These are phyloP conservation scores for Phaenicophaeus curvirostris DNA, from an alignment of 2,797 vertebrate genomes.

Conservation along the genomic window DNA sequence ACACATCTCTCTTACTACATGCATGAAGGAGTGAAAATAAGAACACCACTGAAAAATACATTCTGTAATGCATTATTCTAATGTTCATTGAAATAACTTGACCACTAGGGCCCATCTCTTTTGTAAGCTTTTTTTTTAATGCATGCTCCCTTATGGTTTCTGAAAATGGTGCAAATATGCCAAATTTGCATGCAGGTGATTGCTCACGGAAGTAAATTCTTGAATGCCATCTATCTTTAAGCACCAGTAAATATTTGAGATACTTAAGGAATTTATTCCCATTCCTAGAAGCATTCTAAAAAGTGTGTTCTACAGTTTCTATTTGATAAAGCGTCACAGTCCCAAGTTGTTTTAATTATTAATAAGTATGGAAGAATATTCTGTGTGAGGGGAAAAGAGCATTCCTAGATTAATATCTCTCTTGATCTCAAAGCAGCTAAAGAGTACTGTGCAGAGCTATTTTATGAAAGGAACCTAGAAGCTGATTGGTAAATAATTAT, in stretches of 20 bases:
- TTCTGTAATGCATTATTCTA: background rate
- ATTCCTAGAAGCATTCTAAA: background rate
- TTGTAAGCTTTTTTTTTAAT: background rate
- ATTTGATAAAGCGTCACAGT: background rate
- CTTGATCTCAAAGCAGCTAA: background rate
- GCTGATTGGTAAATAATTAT: background rate
- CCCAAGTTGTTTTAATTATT: background rate
- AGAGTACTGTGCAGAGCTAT: background rate
- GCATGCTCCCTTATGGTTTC: background rate
- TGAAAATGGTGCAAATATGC: background rate
- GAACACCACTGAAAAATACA: background rate
- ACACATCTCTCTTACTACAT: background rate
- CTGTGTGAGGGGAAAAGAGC: background rate
- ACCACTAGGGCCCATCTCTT: background rate
- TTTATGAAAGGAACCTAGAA: background rate
- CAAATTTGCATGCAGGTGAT: background rate
- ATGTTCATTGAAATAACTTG: background rate
- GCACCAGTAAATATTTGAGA: background rate
- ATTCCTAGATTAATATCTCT: background rate
- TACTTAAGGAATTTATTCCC: background rate
- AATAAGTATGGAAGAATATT: background rate
- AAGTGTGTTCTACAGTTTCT: background rate
- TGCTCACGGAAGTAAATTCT: background rate
- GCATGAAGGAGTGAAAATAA: background rate
- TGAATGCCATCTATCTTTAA: background rate